Conservation (phyloP, 2,113 vertebrate species). For the Nestor notabilis region DNA sequence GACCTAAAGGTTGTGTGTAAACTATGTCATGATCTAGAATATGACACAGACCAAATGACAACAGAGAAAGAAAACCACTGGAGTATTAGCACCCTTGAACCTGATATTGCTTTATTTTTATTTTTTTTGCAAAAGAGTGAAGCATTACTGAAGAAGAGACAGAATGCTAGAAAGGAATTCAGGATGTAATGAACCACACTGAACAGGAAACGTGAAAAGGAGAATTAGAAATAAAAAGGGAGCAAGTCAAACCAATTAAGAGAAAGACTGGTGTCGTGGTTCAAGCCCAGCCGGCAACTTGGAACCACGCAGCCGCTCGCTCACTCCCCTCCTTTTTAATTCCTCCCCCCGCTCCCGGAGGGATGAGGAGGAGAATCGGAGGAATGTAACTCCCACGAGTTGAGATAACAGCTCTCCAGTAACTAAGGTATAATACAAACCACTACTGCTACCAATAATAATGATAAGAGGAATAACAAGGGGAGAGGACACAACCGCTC, state of each 20-base stretch:
- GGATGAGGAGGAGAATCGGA: no score
- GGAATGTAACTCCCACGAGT: no score
- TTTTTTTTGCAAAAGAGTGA: not conserved
- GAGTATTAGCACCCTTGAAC: not conserved
- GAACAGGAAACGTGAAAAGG: not conserved
- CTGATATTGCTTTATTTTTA: not conserved
- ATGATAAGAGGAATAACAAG: no score
- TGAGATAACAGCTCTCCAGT: no score
- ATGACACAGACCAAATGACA: not conserved
- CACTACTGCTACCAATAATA: no score
- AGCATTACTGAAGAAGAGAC: not conserved
- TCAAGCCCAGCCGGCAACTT: no score
- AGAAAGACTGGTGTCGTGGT: no score
- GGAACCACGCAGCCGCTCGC: no score
- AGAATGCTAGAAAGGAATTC: not conserved
- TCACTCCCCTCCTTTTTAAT: no score
- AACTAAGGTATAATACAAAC: no score
- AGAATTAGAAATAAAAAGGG: not conserved
- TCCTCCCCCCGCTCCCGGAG: no score
- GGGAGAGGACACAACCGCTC: no score
- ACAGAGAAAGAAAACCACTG: not conserved
- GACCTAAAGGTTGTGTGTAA: not conserved
- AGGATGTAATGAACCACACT: not conserved
- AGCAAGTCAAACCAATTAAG: not conserved
- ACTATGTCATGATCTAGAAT: not conserved